A percentile compares a stretch with the other conserved stretches of the same genome.
Evolutionary conservation across 2,888 invertebrate genomes (phyloP).

Genomic region (Furcula furcula): DNA sequence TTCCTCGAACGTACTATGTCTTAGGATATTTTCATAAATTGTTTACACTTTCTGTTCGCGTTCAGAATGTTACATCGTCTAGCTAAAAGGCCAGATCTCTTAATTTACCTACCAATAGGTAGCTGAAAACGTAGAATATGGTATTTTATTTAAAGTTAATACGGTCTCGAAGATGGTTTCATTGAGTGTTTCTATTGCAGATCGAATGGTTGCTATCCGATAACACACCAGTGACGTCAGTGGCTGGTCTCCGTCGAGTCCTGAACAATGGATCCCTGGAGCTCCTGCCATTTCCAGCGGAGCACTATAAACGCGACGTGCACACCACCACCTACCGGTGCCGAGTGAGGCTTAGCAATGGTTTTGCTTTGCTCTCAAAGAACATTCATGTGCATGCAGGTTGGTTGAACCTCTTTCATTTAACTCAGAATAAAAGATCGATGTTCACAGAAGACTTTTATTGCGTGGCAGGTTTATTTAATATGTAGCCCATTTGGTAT

Average conservation of each 20-base stretch:
- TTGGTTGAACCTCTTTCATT: slow-evolving; percentile 64
- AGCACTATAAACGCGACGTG: slow-evolving; percentile 90
- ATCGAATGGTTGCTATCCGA: slow-evolving; percentile 90
- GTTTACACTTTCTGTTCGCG: too few species aligned
- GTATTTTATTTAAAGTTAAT: too few species aligned
- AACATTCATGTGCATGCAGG: slow-evolving; percentile 95
- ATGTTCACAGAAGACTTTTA: too few species aligned
- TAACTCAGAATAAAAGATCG: neutral
- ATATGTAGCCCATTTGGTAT: too few species aligned
- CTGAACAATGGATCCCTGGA: slow-evolving; percentile 92
- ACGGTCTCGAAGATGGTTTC: too few species aligned
- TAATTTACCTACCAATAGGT: too few species aligned
- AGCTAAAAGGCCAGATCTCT: too few species aligned
- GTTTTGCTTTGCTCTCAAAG: slow-evolving; percentile 88
- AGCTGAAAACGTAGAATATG: too few species aligned
- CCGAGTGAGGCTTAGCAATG: slow-evolving; percentile 61
- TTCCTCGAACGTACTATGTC: too few species aligned
- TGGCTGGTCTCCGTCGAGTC: slow-evolving; percentile 87
- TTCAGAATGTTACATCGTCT: too few species aligned
- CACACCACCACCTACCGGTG: slow-evolving; percentile 92
- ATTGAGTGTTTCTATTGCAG: slow-evolving; percentile 62
- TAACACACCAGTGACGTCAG: slow-evolving; percentile 84
- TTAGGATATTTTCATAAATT: too few species aligned
- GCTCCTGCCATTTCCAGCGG: slow-evolving; percentile 91
- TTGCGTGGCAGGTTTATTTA: too few species aligned